phyloP scores from a whole-genome alignment of 2,888 invertebrate species.

The Aphidoletes aphidimyza region DNA sequence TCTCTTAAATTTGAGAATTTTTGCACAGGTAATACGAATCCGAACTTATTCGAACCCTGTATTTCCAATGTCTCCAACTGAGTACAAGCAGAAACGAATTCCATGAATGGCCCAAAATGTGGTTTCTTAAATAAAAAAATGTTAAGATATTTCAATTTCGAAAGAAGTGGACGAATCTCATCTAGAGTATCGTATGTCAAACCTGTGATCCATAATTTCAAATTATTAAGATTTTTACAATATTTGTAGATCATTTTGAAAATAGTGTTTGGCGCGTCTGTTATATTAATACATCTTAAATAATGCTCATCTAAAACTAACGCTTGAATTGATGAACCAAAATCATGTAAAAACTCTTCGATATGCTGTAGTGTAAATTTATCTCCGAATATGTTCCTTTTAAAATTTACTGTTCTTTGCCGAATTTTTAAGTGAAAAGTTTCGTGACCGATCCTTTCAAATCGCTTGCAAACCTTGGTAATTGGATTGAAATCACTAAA shows the following conservation, averaged over 20 bases:
- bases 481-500: neutral
- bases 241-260: neutral
- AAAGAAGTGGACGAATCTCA: conserved; percentile 2
- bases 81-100: neutral
- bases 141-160: neutral
- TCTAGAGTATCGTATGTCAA: neutral
- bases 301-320: neutral
- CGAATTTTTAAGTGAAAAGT: neutral
- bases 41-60: neutral
- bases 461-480: neutral
- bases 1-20: neutral
- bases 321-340: neutral
- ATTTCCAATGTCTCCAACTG: neutral
- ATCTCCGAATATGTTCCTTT: neutral
- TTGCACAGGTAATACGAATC: neutral
- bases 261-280: neutral
- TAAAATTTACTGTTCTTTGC: neutral
- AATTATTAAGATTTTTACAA: conserved; percentile 6
- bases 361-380: neutral
- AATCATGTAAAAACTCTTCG: neutral
- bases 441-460: neutral
- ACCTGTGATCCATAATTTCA: neutral
- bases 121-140: neutral
- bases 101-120: neutral
- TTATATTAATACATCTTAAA: neutral